A percentile compares a stretch with the other conserved stretches of the same genome.
phyloP scores from a whole-genome alignment of 2,888 invertebrate species.

The Suillia variegata region DNA sequence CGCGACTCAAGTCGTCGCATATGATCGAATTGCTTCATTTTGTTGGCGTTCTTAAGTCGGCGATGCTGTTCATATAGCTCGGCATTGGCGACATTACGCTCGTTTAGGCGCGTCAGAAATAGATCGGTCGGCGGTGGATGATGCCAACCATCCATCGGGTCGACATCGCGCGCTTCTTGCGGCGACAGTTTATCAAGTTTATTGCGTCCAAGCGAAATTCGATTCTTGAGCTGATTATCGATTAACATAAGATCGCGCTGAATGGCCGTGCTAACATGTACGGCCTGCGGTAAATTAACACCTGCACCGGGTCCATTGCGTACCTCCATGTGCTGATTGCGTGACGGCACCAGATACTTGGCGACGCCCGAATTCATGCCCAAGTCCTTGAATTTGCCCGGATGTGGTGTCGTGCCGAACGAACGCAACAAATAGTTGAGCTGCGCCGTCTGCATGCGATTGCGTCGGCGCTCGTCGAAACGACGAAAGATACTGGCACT shows the following conservation, averaged over 20 bases:
- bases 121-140: slow-evolving; percentile 16
- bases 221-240: slow-evolving; percentile 23
- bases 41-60: slow-evolving; percentile 15
- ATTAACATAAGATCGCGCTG: slow-evolving; percentile 32
- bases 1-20: too few relatives aligned
- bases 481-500: slow-evolving; percentile 34
- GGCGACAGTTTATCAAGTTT: not conserved
- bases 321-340: slow-evolving; percentile 30
- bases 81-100: slow-evolving; percentile 13
- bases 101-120: slow-evolving; percentile 16
- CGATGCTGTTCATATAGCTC: slow-evolving; percentile 25
- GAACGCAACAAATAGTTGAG: slow-evolving; percentile 27
- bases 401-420: slow-evolving; percentile 15
- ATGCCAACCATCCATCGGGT: slow-evolving; percentile 23
- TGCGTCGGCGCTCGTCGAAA: slow-evolving; percentile 31
- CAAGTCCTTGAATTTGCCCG: not conserved
- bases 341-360: slow-evolving; percentile 26
- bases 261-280: slow-evolving; percentile 26
- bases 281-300: slow-evolving; percentile 25
- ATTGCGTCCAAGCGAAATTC: slow-evolving; percentile 19
- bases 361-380: slow-evolving; percentile 8
- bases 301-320: too few relatives aligned
- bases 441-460: slow-evolving; percentile 15
- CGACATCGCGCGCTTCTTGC: not conserved
- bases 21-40: slow-evolving; percentile 4